These are phyloP conservation scores for Boloria euphrosyne DNA, from an alignment of 2,888 invertebrate species.

Conservation along the genomic window DNA sequence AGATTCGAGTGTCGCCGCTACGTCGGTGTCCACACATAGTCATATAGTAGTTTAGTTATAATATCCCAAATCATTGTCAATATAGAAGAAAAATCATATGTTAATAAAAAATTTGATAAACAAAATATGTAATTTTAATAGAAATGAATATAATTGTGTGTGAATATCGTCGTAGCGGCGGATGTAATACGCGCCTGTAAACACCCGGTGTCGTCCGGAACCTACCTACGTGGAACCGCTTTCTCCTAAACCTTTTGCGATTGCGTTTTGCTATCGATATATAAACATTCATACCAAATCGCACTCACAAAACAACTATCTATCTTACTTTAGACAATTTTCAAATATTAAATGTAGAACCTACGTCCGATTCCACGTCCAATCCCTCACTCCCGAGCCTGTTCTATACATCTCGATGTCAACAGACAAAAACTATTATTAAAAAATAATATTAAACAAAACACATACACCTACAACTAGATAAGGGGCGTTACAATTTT, in stretches of 20 bases:
- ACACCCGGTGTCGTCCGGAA: constrained; percentile 62
- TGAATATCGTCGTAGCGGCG: constrained; percentile 41
- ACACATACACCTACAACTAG: constrained; percentile 76
- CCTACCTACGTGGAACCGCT: constrained; percentile 20
- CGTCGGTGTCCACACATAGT: constrained; percentile 6
- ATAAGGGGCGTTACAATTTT: constrained; percentile 59
- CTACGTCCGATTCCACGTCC: constrained; percentile 24
- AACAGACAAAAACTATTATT: constrained; percentile 66
- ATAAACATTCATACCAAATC: neutral
- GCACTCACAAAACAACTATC: neutral
- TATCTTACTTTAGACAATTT: neutral
- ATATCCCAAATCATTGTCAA: too few relatives aligned
- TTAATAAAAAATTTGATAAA: too few relatives aligned
- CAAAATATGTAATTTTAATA: too few relatives aligned
- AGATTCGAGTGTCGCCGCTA: constrained; percentile 59
- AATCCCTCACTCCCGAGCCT: constrained; percentile 56
- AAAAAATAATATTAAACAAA: constrained; percentile 72
- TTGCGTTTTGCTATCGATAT: constrained; percentile 4
- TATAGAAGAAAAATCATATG: too few relatives aligned
- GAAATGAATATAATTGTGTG: neutral
- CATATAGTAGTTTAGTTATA: too few relatives aligned
- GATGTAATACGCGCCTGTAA: constrained; percentile 59
- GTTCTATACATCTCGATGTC: constrained; percentile 57
- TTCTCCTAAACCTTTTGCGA: neutral
- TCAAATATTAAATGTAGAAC: neutral